Base-by-base conservation (phyloP, 2,888 invertebrate species). In the Blera fallax region DNA sequence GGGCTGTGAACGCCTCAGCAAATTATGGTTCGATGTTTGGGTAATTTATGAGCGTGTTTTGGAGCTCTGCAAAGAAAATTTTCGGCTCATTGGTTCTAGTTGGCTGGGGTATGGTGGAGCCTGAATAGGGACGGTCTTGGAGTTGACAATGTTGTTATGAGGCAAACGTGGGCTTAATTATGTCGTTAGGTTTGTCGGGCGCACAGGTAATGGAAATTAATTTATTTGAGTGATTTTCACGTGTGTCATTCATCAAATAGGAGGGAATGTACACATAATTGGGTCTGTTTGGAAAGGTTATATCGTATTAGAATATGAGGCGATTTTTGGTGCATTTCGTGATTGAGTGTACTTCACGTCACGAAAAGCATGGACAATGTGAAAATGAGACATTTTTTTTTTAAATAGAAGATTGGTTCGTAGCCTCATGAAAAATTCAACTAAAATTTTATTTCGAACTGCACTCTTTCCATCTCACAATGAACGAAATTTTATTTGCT, bases 11-110 rank as follows among this genome's bases (percentile, higher is more conserved):
- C 80, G 85, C 80, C 85, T 85, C 80, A 85, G 85, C 85, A 85
- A 85, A 85, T 85, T 85, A 85, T 85, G 76, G 76, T 80, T 76
- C 72, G 85, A 85, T 80, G 85, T 85, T 85, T 76, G 54, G 85
- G 70, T 85, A 81, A 85, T 85, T 81, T 85, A 85, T 85, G 85
- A 85, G 76, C 80, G 65, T 85, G 85, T 85, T 81, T 56, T 52
- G 48, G 29, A 48, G 62, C 27, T 56, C 58, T 80, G 80, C 69
- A 52, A 8, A 40, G 65, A 58, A 85, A 70, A 76, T 65, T 80
- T 80, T 79, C 50, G 79, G 69, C 74, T 79, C 74, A 84, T 79
- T 79, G 84, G 64, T 70, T 82, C 58, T 29, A 21, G 56, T 24
- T 37, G 8, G 32, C 48, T 14, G 7, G 21, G 60, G 40, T 37